These are phyloP conservation scores for Chiloscyllium punctatum DNA, from an alignment of 2,797 vertebrate species.

Conservation along the genomic window DNA sequence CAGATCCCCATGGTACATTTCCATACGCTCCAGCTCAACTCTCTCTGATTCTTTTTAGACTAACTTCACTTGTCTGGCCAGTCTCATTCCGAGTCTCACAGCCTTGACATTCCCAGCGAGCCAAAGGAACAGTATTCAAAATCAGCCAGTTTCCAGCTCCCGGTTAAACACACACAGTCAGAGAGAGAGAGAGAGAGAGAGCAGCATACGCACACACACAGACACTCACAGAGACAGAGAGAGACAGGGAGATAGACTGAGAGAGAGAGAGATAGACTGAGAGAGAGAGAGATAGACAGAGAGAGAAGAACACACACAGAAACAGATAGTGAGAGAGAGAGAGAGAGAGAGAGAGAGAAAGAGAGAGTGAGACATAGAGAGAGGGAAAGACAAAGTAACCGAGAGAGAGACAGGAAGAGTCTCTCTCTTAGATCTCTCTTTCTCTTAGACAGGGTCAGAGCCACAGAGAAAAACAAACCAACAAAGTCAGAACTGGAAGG, in stretches of 20 bases:
- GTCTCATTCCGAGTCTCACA: background rate
- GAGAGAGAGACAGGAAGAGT: no score
- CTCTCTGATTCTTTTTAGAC: background rate
- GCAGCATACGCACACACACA: no score
- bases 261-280: background rate
- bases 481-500: no score
- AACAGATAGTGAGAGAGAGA: no score
- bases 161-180: background rate
- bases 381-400: no score
- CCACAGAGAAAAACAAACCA: no score
- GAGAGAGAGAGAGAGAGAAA: no score
- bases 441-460: no score
- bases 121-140: background rate
- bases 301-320: rapidly evolving
- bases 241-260: background rate
- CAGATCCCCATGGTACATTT: background rate
- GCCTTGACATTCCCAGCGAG: background rate
- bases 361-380: no score
- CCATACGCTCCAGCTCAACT: background rate
- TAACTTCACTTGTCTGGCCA: background rate
- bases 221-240: background rate
- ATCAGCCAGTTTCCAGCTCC: background rate
- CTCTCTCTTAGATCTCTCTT: no score
- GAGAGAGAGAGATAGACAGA: background rate
- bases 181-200: no score